Percentiles rank a stretch among this genome's conserved stretches.
phyloP scores from a whole-genome alignment of 2,888 invertebrate genomes.

The Morpho deidamia region DNA sequence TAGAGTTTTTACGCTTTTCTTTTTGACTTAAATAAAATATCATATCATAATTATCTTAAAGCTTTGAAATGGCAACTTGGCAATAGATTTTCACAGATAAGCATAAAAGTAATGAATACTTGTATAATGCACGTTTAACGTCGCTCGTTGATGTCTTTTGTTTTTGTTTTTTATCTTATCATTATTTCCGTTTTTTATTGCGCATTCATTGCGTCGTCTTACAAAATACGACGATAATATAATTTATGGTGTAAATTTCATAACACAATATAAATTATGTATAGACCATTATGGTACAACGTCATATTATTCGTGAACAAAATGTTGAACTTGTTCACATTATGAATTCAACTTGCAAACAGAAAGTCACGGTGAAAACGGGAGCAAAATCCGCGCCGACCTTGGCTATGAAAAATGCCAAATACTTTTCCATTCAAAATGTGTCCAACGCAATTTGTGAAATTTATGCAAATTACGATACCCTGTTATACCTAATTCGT shows the following conservation, averaged over 20 bases:
- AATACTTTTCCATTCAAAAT: slow-evolving; percentile 32
- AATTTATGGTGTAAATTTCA: slow-evolving; percentile 26
- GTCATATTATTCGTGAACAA: slow-evolving; percentile 9
- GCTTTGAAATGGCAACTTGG: no score
- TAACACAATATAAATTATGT: slow-evolving; percentile 25
- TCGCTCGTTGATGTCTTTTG: slow-evolving; percentile 61
- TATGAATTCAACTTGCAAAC: slow-evolving; percentile 33
- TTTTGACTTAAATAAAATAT: no score
- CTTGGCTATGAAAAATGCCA: slow-evolving; percentile 44
- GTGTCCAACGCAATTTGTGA: slow-evolving; percentile 14
- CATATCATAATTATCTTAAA: no score
- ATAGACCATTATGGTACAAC: slow-evolving; percentile 8
- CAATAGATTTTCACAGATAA: no score
- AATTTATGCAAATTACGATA: slow-evolving; percentile 13
- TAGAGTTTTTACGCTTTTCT: no score
- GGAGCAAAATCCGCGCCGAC: slow-evolving; percentile 39
- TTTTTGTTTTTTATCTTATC: slow-evolving; percentile 23
- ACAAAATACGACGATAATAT: slow-evolving; percentile 15
- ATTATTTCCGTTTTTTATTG: background rate
- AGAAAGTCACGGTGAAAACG: slow-evolving; percentile 50
- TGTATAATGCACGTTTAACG: slow-evolving; percentile 14
- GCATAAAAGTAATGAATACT: no score
- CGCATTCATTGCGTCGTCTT: background rate
- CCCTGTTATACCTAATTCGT: background rate
- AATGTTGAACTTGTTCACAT: slow-evolving; percentile 15